These are phyloP conservation scores for Ganaspis sp. DNA, from an alignment of 1,140 invertebrate genomes.

Conservation along the genomic window DNA sequence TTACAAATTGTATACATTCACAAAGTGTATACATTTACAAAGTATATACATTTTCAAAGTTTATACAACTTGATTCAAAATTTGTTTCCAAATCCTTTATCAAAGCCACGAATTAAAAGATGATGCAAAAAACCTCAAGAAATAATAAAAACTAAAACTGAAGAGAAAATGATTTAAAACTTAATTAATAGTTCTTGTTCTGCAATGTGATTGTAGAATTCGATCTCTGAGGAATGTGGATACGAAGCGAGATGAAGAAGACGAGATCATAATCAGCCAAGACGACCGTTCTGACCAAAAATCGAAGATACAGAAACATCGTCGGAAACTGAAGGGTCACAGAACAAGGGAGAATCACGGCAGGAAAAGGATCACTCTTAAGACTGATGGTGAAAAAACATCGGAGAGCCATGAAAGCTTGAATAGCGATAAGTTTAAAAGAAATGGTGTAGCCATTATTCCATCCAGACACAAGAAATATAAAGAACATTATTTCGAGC, in stretches of 20 bases:
- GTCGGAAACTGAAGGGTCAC: slow-evolving; percentile 39
- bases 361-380: neutral
- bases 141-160: no score
- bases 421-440: neutral
- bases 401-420: neutral
- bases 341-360: neutral
- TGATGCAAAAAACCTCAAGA: no score
- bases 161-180: neutral
- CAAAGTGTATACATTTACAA: no score
- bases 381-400: neutral
- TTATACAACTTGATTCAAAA: no score
- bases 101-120: no score
- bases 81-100: no score
- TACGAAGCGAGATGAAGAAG: slow-evolving; percentile 51
- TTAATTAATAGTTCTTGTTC: neutral
- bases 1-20: no score
- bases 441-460: neutral
- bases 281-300: slow-evolving; percentile 41
- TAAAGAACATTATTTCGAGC: neutral
- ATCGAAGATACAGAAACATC: slow-evolving; percentile 46
- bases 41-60: no score
- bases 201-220: neutral
- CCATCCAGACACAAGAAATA: neutral
- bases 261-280: slow-evolving; percentile 61
- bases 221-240: slow-evolving; percentile 39